Conservation (phyloP, 2,888 invertebrate species). For the Atherix ibis region DNA sequence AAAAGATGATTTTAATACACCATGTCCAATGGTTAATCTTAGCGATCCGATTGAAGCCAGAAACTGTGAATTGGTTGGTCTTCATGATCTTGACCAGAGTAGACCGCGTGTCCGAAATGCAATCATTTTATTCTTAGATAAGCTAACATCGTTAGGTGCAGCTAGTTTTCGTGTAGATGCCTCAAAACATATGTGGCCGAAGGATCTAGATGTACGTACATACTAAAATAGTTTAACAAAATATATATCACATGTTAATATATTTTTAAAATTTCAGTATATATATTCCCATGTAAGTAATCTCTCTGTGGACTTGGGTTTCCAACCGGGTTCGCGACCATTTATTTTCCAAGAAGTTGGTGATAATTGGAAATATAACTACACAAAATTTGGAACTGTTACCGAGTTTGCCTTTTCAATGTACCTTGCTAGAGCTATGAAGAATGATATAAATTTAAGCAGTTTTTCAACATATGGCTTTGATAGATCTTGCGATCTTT, state of each 20-base stretch:
- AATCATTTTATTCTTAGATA: constrained; percentile 2
- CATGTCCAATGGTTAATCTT: constrained; percentile 1
- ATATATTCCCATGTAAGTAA: constrained; percentile 2
- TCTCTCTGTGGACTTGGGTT: neutral
- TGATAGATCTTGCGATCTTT: constrained; percentile 46
- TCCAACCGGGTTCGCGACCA: neutral
- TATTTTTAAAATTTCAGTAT: neutral
- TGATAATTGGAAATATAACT: constrained; percentile 36
- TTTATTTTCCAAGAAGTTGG: constrained; percentile 7
- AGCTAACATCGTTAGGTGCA: constrained; percentile 3
- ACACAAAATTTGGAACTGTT: constrained; percentile 40
- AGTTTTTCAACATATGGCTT: constrained; percentile 32
- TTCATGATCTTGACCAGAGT: constrained; percentile 5
- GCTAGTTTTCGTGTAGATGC: constrained; percentile 8
- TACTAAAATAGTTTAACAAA: neutral
- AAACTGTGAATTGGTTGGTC: constrained; percentile 3
- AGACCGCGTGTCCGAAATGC: constrained; percentile 3
- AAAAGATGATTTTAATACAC: constrained; percentile 3
- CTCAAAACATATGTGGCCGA: constrained; percentile 7
- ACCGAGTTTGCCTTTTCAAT: constrained; percentile 44
- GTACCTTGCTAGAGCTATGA: constrained; percentile 17
- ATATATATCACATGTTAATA: neutral
- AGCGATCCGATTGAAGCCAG: constrained; percentile 2
- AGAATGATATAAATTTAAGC: constrained; percentile 37
- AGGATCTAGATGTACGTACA: constrained; percentile 7